Conservation (phyloP, 2,888 invertebrate species). For the Sepiola atlantica region DNA sequence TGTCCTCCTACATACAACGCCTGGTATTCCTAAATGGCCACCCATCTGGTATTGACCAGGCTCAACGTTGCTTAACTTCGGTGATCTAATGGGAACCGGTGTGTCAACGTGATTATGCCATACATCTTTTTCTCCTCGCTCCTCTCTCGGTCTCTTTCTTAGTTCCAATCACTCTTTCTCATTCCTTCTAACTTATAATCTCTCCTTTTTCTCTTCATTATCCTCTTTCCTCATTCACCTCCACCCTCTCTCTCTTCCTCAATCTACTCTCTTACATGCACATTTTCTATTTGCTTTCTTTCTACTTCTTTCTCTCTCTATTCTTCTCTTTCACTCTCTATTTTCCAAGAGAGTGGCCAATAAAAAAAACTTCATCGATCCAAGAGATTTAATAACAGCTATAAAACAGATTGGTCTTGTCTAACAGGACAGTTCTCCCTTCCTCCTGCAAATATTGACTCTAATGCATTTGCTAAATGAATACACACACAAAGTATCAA, state of each 20-base stretch:
- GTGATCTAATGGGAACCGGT: too few species aligned
- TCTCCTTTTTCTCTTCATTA: too few species aligned
- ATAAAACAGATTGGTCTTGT: constrained; percentile 32
- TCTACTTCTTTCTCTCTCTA: not conserved
- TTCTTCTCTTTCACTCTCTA: too few species aligned
- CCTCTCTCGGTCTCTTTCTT: not conserved
- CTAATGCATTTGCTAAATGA: constrained; percentile 22
- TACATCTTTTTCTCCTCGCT: not conserved
- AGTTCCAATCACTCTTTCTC: too few species aligned
- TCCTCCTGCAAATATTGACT: constrained; percentile 4
- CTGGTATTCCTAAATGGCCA: too few species aligned
- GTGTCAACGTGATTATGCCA: too few species aligned
- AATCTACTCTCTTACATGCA: not conserved
- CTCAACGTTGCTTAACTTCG: too few species aligned
- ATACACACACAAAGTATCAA: not conserved
- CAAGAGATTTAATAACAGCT: constrained; percentile 32
- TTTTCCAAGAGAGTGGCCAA: not conserved
- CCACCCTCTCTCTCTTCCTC: not conserved
- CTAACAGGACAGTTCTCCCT: not conserved
- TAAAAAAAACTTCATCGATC: constrained; percentile 19
- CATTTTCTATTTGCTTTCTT: not conserved
- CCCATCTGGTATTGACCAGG: too few species aligned
- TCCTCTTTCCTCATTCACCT: too few species aligned
- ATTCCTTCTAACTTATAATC: too few species aligned
- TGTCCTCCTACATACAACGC: too few species aligned